phyloP scores from a whole-genome alignment of 2,888 invertebrate genomes.

The Patella pellucida region DNA sequence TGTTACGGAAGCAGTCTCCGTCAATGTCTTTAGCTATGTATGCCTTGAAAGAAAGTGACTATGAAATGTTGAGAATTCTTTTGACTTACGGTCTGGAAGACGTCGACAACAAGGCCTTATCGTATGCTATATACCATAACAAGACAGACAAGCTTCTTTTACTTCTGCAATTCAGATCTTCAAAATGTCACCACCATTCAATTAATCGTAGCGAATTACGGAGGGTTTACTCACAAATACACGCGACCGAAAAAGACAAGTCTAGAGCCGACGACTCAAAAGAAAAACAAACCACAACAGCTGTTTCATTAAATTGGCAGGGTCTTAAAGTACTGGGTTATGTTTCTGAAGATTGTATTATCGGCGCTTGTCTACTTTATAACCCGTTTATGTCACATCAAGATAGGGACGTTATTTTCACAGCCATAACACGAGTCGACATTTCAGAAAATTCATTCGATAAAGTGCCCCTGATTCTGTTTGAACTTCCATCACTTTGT shows the following conservation, averaged over 20 bases:
- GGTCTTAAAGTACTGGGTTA: conserved; percentile 77
- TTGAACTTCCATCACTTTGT: conserved; percentile 81
- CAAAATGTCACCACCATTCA: conserved; percentile 90
- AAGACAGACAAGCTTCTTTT: conserved; percentile 80
- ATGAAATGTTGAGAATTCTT: conserved; percentile 82
- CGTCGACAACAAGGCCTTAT: conserved; percentile 84
- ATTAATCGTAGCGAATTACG: conserved; percentile 90
- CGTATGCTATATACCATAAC: conserved; percentile 81
- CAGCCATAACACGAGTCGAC: conserved; percentile 93
- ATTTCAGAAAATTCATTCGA: conserved; percentile 90
- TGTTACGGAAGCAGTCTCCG: conserved; percentile 72
- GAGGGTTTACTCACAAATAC: conserved; percentile 19
- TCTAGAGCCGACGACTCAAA: conserved; percentile 72
- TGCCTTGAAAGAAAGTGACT: conserved; percentile 80
- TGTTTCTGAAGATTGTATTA: conserved; percentile 84
- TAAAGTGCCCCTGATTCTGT: conserved; percentile 84
- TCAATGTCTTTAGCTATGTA: conserved; percentile 74
- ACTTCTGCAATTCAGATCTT: conserved; percentile 85
- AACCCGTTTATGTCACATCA: conserved; percentile 82
- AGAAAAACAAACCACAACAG: conserved; percentile 61
- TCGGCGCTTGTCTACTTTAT: conserved; percentile 85
- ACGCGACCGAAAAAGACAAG: conserved; percentile 65
- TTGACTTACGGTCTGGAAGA: conserved; percentile 88
- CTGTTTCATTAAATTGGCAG: conserved; percentile 92
- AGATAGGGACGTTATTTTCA: conserved; percentile 80